Conservation (phyloP, 1,140 invertebrate genomes). For the Drosophila bifasciata region DNA sequence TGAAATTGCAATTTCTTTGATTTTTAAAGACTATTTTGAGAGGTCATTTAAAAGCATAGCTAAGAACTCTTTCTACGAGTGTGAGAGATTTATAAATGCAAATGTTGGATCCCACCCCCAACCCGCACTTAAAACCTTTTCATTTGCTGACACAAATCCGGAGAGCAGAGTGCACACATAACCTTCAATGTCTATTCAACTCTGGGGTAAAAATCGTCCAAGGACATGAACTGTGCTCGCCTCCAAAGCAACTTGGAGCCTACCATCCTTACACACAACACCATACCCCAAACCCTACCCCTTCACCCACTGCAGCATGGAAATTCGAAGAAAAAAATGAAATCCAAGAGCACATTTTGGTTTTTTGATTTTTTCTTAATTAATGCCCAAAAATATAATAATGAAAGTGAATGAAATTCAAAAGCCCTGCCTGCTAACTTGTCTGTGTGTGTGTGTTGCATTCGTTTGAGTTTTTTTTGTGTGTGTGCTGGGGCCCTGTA, state of each 20-base stretch:
- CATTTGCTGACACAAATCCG: too few relatives aligned
- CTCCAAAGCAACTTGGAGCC: conserved; percentile 1
- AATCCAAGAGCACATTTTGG: neutral
- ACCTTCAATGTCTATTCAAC: conserved; percentile 73
- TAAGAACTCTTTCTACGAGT: too few relatives aligned
- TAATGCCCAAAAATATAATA: conserved; percentile 20
- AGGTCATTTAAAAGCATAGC: too few relatives aligned
- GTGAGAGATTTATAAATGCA: too few relatives aligned
- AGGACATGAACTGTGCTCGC: conserved; percentile 55
- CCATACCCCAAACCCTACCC: neutral
- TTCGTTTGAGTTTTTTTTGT: conserved; percentile 3
- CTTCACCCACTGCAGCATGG: conserved; percentile 10
- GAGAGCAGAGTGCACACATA: conserved; percentile 9
- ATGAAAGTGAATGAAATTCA: conserved; percentile 35
- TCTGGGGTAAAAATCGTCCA: conserved; percentile 61
- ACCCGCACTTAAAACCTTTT: neutral
- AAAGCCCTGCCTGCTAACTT: too few relatives aligned
- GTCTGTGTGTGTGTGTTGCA: neutral
- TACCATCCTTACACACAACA: too few relatives aligned
- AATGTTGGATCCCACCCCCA: neutral
- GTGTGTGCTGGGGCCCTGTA: neutral
- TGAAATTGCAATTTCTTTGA: too few relatives aligned
- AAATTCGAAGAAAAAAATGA: conserved; percentile 8
- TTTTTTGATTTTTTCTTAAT: conserved; percentile 47
- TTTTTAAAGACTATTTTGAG: too few relatives aligned